A percentile compares a stretch with the other conserved stretches of the same genome.
Conservation (phyloP, 2,113 vertebrate species). For the Oncorhynchus nerka region DNA sequence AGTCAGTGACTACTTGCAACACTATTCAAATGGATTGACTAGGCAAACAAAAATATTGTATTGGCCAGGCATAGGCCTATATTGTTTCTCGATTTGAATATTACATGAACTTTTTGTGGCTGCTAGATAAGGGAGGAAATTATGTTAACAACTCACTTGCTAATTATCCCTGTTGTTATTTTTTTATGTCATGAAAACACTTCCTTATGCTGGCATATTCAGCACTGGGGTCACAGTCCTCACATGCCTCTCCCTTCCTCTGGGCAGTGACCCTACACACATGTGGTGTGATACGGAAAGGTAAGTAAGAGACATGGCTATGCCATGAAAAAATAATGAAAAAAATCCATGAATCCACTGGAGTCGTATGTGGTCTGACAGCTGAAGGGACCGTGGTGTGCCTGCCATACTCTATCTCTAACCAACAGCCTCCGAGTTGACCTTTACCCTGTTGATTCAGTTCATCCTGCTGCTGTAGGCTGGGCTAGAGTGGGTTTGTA, state of each 20-base stretch:
- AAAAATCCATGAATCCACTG: too few species aligned
- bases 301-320: not conserved
- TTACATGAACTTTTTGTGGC: not conserved
- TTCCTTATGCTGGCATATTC: not conserved
- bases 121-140: not conserved
- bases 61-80: not conserved
- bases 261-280: not conserved
- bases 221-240: not conserved
- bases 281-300: not conserved
- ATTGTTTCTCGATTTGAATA: not conserved
- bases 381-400: not conserved
- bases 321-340: too few species aligned
- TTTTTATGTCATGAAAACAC: constrained; percentile 1
- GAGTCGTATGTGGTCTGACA: too few species aligned
- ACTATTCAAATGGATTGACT: not conserved
- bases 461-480: not conserved
- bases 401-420: not conserved
- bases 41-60: not conserved
- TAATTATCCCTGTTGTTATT: not conserved
- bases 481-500: not conserved
- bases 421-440: not conserved
- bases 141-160: not conserved
- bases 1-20: not conserved
- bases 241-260: not conserved
- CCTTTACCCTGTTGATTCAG: not conserved